These are phyloP conservation scores for Meleagris gallopavo DNA, from an alignment of 2,113 vertebrate genomes.

Conservation along the genomic window DNA sequence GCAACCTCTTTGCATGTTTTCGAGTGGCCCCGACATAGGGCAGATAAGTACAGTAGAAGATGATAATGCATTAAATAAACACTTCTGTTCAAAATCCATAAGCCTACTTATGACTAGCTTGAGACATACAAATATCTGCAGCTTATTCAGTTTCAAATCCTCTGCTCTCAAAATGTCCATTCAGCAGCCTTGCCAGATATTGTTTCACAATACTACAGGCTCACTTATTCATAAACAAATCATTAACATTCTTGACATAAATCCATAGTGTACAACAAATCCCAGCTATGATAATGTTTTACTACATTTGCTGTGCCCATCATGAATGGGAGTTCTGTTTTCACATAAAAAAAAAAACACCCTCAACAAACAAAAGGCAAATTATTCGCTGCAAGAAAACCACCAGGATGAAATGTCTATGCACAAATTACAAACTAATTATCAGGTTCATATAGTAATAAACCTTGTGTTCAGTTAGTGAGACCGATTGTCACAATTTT, in stretches of 20 bases:
- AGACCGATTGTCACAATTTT: slow-evolving; percentile 5
- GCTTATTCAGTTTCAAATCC: slow-evolving; percentile 72
- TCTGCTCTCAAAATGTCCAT: slow-evolving; percentile 76
- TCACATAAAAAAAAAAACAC: slow-evolving; percentile 44
- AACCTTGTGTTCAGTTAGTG: slow-evolving; percentile 46
- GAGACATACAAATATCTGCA: slow-evolving; percentile 66
- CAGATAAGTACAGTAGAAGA: neutral
- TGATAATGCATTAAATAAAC: slow-evolving; percentile 59
- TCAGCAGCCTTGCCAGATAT: slow-evolving; percentile 77
- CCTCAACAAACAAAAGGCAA: slow-evolving; percentile 78
- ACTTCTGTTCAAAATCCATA: slow-evolving; percentile 58
- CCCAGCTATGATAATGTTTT: slow-evolving; percentile 81
- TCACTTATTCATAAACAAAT: slow-evolving; percentile 85
- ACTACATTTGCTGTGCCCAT: slow-evolving; percentile 75
- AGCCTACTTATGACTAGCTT: slow-evolving; percentile 63
- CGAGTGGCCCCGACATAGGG: neutral
- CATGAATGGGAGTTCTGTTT: slow-evolving; percentile 80
- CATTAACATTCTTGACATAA: slow-evolving; percentile 87
- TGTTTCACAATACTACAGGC: slow-evolving; percentile 78
- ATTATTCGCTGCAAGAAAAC: slow-evolving; percentile 76
- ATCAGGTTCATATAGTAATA: slow-evolving; percentile 66
- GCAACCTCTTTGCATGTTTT: slow-evolving; percentile 7
- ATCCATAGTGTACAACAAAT: slow-evolving; percentile 79
- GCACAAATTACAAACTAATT: slow-evolving; percentile 73
- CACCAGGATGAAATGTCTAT: slow-evolving; percentile 63